phyloP scores from a whole-genome alignment of 64 coral and sea anemone genomes.

The Dendrophyllia cribrosa region DNA sequence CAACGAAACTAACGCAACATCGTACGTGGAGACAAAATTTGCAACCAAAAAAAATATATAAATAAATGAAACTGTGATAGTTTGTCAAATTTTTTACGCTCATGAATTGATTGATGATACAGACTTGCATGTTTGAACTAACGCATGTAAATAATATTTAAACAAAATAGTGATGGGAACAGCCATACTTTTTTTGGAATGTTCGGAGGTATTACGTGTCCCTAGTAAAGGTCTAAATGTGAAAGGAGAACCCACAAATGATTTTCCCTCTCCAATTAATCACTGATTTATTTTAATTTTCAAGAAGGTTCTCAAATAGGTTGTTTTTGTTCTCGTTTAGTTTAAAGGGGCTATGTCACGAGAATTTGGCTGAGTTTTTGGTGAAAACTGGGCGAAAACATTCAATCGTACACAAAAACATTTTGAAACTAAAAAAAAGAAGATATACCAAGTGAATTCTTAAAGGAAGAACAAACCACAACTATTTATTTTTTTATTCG shows the following conservation, averaged over 20 bases:
- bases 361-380: no score
- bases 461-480: no score
- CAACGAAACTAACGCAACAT: not conserved
- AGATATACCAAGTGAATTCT: no score
- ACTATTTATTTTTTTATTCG: no score
- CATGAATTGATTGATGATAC: slow-evolving; percentile 10
- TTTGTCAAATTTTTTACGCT: slow-evolving; percentile 25
- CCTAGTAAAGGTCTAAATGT: not conserved
- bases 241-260: not conserved
- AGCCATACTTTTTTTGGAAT: not conserved
- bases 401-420: no score
- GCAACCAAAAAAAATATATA: not conserved
- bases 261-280: no score
- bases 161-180: slow-evolving; percentile 5
- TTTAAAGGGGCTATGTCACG: no score
- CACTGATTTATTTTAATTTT: no score
- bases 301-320: no score
- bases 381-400: no score
- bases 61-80: not conserved
- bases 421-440: no score
- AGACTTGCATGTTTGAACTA: slow-evolving; percentile 46
- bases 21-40: not conserved
- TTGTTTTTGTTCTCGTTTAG: no score
- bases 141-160: slow-evolving; percentile 50
- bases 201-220: not conserved